A percentile compares a stretch with the other conserved stretches of the same genome.
Conservation (phyloP, 2,888 invertebrate genomes). For the Eurytoma californica region DNA sequence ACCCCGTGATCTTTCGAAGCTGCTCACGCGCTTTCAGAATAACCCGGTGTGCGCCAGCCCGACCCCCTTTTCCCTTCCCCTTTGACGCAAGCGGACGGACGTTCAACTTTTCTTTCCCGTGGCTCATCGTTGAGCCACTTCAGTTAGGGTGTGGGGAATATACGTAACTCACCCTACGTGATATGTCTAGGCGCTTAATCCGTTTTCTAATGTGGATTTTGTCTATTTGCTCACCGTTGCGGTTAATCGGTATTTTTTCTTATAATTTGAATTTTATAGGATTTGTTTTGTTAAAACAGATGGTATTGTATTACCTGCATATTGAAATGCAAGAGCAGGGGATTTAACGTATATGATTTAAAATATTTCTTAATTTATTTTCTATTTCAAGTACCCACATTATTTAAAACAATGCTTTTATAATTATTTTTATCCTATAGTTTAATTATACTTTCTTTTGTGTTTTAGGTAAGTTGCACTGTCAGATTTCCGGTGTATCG, state of each 20-base stretch:
- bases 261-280: too few species aligned
- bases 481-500: too few species aligned
- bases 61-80: neutral
- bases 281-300: too few species aligned
- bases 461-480: conserved; percentile 22
- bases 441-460: neutral
- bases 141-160: too few species aligned
- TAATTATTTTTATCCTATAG: neutral
- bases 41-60: neutral
- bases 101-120: neutral
- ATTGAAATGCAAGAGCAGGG: too few species aligned
- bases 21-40: neutral
- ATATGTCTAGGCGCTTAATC: neutral
- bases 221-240: neutral
- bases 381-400: too few species aligned
- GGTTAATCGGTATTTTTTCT: too few species aligned
- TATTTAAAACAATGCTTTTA: too few species aligned
- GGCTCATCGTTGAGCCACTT: too few species aligned
- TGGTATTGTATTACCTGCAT: too few species aligned
- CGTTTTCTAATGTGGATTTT: neutral
- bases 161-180: neutral
- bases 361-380: too few species aligned
- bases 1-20: conserved; percentile 3
- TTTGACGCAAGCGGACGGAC: neutral
- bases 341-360: too few species aligned